Evolutionary conservation across 2,113 vertebrate species (phyloP).

Genomic region (Pholis gunnellus): DNA sequence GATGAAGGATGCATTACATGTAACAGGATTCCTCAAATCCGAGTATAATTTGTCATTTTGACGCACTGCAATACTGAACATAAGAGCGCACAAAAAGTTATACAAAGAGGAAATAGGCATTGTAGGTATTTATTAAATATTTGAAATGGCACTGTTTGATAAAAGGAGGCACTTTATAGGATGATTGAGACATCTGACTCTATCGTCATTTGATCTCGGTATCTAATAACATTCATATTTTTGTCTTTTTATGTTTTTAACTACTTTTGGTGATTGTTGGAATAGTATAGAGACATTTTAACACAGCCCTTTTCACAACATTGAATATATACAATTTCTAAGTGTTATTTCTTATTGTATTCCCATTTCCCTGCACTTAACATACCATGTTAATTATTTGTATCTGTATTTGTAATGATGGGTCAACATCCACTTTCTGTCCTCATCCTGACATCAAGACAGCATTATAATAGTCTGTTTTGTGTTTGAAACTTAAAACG

Average conservation of each 20-base stretch:
- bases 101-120: neutral
- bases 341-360: neutral
- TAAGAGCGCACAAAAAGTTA: neutral
- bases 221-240: neutral
- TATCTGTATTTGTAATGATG: neutral
- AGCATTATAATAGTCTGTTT: neutral
- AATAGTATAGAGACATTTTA: neutral
- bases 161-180: neutral
- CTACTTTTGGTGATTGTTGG: neutral
- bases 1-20: slow-evolving; percentile 28
- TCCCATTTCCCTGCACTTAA: neutral
- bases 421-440: neutral
- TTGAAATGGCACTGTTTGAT: neutral
- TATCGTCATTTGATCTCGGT: neutral
- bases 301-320: no score
- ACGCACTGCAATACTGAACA: neutral
- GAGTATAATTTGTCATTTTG: slow-evolving; percentile 32
- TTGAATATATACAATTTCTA: neutral
- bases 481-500: neutral
- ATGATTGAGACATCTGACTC: neutral
- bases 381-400: neutral
- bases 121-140: neutral
- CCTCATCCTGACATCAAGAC: neutral
- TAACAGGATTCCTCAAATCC: slow-evolving; percentile 24
- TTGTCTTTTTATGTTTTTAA: neutral